Conservation (phyloP, 2,113 vertebrate species). For the Argyrosomus japonicus region DNA sequence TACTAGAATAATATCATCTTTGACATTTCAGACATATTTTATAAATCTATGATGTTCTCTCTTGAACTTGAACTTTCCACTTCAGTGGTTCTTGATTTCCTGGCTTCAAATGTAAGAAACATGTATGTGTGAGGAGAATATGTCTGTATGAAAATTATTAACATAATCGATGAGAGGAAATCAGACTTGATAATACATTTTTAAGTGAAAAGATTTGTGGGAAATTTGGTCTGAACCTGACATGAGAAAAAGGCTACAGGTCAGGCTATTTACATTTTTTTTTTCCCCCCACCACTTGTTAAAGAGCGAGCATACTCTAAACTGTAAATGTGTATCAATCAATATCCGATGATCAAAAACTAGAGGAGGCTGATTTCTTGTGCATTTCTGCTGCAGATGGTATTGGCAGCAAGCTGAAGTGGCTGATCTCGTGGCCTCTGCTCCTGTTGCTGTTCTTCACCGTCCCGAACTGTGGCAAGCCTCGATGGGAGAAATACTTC, state of each 20-base stretch:
- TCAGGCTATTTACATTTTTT: not conserved
- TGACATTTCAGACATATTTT: not conserved
- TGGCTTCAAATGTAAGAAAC: not conserved
- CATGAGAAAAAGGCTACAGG: not conserved
- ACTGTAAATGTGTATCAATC: not conserved
- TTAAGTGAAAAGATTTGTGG: not conserved
- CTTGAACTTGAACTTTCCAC: not conserved
- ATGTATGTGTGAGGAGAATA: not conserved
- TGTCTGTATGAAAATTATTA: not conserved
- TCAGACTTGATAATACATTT: not conserved
- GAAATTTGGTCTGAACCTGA: not conserved
- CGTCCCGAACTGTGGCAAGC: conserved; percentile 94
- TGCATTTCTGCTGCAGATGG: conserved; percentile 79
- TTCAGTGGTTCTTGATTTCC: conserved; percentile 20
- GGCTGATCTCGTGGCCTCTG: conserved; percentile 95
- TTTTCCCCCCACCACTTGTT: no score
- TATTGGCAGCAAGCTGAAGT: conserved; percentile 90
- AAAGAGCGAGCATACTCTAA: not conserved
- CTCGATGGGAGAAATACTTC: conserved; percentile 95
- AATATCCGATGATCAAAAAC: not conserved
- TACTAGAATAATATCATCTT: not conserved
- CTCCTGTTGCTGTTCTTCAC: conserved; percentile 91
- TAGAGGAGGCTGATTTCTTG: not conserved
- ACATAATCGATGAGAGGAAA: not conserved
- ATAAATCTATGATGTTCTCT: no score